Percentiles rank a stretch among this genome's conserved stretches.
These are phyloP conservation scores for Scolanthus callimorphus DNA, from an alignment of 92 coral and sea anemone species.

Conservation along the genomic window DNA sequence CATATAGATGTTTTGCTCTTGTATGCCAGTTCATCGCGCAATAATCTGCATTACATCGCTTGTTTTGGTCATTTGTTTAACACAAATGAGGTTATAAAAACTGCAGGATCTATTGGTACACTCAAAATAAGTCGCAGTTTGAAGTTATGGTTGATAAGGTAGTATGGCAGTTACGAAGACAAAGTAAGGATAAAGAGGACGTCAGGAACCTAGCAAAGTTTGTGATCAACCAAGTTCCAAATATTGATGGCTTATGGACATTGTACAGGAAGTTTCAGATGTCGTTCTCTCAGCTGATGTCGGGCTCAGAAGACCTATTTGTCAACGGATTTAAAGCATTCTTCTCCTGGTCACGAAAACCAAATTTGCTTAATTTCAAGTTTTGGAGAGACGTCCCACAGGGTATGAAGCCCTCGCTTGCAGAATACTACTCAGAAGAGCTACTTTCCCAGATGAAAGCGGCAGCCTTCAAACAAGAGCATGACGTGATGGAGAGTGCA, in stretches of 20 bases:
- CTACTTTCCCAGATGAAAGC: slow-evolving; percentile 13
- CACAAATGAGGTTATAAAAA: not conserved
- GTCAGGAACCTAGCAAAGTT: not conserved
- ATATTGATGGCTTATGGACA: slow-evolving; percentile 30
- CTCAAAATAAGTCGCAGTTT: not conserved
- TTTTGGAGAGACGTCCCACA: slow-evolving; percentile 54
- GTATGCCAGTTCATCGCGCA: slow-evolving; percentile 5
- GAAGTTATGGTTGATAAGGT: not conserved
- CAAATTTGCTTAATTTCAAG: slow-evolving; percentile 24
- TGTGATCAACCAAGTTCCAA: slow-evolving; percentile 12
- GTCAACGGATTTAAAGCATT: slow-evolving; percentile 3
- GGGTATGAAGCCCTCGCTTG: slow-evolving; percentile 23
- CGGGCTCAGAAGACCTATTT: slow-evolving; percentile 2
- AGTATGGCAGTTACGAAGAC: too few relatives aligned
- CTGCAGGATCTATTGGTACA: not conserved
- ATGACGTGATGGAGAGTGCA: slow-evolving; percentile 13
- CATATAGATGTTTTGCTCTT: slow-evolving; percentile 13
- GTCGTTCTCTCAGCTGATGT: not conserved
- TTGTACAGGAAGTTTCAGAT: slow-evolving; percentile 1
- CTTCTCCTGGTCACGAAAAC: slow-evolving; percentile 10
- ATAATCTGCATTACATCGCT: slow-evolving; percentile 1
- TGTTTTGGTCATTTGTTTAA: slow-evolving; percentile 11
- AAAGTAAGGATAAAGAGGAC: not conserved
- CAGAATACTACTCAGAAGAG: slow-evolving; percentile 30
- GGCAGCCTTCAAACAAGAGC: not conserved